These are phyloP conservation scores for Intellagama lesueurii DNA, from an alignment of 2,797 vertebrate genomes.

Conservation along the genomic window DNA sequence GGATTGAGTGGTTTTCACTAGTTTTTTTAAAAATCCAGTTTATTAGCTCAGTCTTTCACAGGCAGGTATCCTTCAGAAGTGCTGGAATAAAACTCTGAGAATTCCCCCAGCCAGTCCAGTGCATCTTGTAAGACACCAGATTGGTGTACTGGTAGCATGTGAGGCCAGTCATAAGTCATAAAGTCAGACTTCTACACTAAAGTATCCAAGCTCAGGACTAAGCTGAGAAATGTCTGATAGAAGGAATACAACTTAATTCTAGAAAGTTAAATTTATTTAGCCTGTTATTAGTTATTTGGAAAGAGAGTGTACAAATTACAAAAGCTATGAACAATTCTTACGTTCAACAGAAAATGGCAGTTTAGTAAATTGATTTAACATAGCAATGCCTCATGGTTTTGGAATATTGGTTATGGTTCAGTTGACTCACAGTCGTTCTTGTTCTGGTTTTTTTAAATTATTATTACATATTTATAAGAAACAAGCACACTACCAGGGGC, in stretches of 20 bases:
- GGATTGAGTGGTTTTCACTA: not conserved
- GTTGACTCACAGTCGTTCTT: conserved; percentile 57
- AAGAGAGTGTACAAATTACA: conserved; percentile 52
- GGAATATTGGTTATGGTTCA: conserved; percentile 61
- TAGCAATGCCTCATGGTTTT: conserved; percentile 60
- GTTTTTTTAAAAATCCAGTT: too few species aligned
- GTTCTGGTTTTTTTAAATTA: conserved; percentile 44
- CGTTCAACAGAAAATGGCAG: not conserved
- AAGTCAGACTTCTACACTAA: not conserved
- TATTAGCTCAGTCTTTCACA: too few species aligned
- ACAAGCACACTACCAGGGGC: conserved; percentile 16
- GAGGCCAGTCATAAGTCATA: not conserved
- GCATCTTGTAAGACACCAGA: too few species aligned
- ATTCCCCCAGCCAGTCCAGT: too few species aligned
- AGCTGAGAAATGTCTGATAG: conserved; percentile 59
- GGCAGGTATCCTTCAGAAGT: too few species aligned
- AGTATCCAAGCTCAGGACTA: conserved; percentile 60
- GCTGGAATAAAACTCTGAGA: too few species aligned
- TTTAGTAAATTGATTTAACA: not conserved
- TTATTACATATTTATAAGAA: conserved; percentile 37
- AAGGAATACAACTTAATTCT: conserved; percentile 67
- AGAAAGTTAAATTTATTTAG: conserved; percentile 33
- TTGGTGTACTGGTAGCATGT: too few species aligned
- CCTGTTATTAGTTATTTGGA: conserved; percentile 65
- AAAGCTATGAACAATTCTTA: not conserved